phyloP scores from a whole-genome alignment of 2,113 vertebrate species.

The Nibea albiflora region DNA sequence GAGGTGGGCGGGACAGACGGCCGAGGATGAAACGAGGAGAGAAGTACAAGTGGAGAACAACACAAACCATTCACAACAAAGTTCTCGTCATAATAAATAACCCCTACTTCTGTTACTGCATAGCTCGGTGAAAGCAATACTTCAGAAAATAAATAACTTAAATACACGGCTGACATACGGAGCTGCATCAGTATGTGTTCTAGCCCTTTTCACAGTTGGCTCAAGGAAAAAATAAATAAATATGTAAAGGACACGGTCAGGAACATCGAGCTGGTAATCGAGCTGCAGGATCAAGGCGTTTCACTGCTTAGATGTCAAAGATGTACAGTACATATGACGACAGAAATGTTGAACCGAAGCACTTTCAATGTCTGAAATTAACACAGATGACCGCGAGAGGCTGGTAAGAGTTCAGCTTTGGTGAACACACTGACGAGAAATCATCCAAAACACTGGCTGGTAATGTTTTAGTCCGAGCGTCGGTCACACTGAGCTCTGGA shows the following conservation, averaged over 20 bases:
- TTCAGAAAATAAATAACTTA: constrained; percentile 69
- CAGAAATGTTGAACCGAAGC: not conserved
- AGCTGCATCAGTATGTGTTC: constrained; percentile 69
- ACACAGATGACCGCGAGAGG: not conserved
- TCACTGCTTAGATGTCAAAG: constrained; percentile 16
- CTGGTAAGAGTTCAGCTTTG: not conserved
- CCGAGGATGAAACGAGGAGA: not conserved
- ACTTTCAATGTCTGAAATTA: constrained; percentile 42
- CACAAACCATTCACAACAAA: constrained; percentile 34
- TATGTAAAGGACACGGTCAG: constrained; percentile 7
- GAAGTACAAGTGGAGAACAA: constrained; percentile 6
- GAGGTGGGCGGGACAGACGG: constrained; percentile 1
- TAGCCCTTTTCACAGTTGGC: constrained; percentile 84
- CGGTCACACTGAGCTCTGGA: not conserved
- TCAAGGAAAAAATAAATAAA: constrained; percentile 44
- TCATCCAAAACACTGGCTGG: constrained; percentile 11
- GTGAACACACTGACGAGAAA: not conserved
- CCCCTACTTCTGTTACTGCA: constrained; percentile 65
- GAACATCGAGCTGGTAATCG: constrained; percentile 26
- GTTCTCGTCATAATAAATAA: constrained; percentile 64
- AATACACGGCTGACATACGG: constrained; percentile 56
- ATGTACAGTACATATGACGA: not conserved
- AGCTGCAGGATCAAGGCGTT: constrained; percentile 35
- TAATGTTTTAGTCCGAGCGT: not conserved
- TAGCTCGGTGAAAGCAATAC: constrained; percentile 72